Percentiles rank a stretch among this genome's conserved stretches.
phyloP scores from a whole-genome alignment of 2,113 vertebrate species.

The Anoura caudifer region DNA sequence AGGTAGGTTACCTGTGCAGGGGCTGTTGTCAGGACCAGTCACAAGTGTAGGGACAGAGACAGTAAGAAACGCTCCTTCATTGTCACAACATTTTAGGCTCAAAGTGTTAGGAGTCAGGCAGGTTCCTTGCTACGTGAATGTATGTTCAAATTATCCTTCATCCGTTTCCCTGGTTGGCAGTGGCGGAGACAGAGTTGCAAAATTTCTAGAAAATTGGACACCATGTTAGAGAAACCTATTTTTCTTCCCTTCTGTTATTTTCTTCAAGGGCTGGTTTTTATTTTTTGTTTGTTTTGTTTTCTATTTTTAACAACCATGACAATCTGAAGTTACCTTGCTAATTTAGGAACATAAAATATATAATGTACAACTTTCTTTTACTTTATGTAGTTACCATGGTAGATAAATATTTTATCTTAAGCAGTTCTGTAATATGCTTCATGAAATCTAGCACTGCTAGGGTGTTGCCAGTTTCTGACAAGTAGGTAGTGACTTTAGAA shows the following conservation, averaged over 20 bases:
- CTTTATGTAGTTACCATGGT: not conserved
- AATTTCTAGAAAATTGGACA: not conserved
- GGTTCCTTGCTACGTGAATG: not conserved
- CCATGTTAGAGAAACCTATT: not conserved
- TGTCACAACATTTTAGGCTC: not conserved
- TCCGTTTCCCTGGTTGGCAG: not conserved
- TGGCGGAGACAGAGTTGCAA: not conserved
- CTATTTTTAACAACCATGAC: not conserved
- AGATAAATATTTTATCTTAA: not conserved
- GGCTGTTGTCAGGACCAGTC: not conserved
- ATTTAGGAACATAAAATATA: not conserved
- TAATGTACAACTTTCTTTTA: not conserved
- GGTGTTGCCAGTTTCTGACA: not conserved
- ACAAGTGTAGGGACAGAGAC: not conserved
- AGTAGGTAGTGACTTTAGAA: not conserved
- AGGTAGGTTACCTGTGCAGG: not conserved
- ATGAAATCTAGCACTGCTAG: not conserved
- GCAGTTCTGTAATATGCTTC: not conserved
- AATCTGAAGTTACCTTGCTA: not conserved
- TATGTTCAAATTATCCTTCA: not conserved
- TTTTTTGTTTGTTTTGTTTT: no score
- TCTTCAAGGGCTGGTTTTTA: not conserved
- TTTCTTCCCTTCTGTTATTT: not conserved
- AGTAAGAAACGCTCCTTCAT: not conserved
- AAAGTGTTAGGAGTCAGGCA: not conserved